Base-by-base conservation (phyloP, 2,888 invertebrate genomes). In the Laspeyria flexula region DNA sequence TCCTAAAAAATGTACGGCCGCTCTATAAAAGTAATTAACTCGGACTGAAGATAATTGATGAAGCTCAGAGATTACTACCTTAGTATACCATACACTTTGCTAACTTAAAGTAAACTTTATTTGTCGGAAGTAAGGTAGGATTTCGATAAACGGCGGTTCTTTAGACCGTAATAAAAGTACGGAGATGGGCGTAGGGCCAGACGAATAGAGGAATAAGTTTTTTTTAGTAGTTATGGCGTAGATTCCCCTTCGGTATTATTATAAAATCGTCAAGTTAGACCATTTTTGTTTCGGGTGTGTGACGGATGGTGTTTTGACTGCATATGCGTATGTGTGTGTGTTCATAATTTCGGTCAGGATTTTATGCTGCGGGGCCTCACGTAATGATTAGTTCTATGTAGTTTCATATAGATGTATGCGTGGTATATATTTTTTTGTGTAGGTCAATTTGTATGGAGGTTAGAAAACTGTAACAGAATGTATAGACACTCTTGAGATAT, bases 21-120 rank as follows among this genome's bases (percentile, higher is more conserved):
- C 83, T 89, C 90, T 90, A 92, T 92, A 92, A 91, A 92, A 91
- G 89, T 90, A 91, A 92, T 92, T 92, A 92, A 91, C 86, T 91
- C 80, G 69, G 83, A 81, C 85, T 86, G 84, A 85, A 89, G 90
- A 90, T 92, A 92, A 92, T 92, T 92, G 92, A 92, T 92, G 92
- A 88, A 90, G 83, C 84, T 80, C 81, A 81, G 59, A 90, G 90
- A 92, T 92, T 90, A 89, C 90, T 87, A 78, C 81, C 81, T 77
- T 73, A 67, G 75, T 76, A 75, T 81, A 69, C 60, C 58, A 71
- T 39, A 38, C 37, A 10, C 3, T 0, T 7, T 1, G 6, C 4
- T 54, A 58, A 10, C 15, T 40, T 9, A 78, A 74, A 69, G 57
- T 44, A 10, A 35, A 70, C 75, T 63, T 47, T 81, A 75, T 25